These are phyloP conservation scores for Eidolon helvum DNA, from an alignment of 2,113 vertebrate species.

Conservation along the genomic window DNA sequence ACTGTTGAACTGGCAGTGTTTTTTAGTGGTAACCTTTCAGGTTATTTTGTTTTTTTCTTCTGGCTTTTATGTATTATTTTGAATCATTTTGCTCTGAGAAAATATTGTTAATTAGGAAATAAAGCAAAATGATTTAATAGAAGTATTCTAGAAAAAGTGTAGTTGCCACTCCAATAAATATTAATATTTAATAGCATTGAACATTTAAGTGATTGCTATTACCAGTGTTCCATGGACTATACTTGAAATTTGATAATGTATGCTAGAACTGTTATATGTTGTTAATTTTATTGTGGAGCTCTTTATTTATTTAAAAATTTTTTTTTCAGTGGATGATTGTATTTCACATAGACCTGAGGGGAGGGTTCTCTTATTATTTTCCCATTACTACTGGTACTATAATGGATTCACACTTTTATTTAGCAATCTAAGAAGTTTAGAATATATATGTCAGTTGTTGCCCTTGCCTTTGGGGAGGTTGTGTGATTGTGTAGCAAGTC, in stretches of 20 bases:
- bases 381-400: neutral
- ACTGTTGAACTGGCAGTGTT: neutral
- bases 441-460: neutral
- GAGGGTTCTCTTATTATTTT: no score
- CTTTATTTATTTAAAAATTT: neutral
- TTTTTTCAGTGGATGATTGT: neutral
- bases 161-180: neutral
- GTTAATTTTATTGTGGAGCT: neutral
- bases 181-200: neutral
- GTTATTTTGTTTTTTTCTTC: neutral
- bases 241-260: neutral
- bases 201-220: neutral
- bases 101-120: neutral
- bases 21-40: neutral
- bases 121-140: neutral
- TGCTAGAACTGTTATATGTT: neutral
- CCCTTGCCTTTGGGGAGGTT: neutral
- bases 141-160: neutral
- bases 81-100: neutral
- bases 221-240: neutral
- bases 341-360: neutral
- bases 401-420: neutral
- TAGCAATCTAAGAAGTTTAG: neutral
- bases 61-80: neutral
- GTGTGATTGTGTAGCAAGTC: neutral